A percentile compares a stretch with the other conserved stretches of the same genome.
These are phyloP conservation scores for Anagrus nilaparvatae DNA, from an alignment of 1,140 invertebrate genomes.

Conservation along the genomic window DNA sequence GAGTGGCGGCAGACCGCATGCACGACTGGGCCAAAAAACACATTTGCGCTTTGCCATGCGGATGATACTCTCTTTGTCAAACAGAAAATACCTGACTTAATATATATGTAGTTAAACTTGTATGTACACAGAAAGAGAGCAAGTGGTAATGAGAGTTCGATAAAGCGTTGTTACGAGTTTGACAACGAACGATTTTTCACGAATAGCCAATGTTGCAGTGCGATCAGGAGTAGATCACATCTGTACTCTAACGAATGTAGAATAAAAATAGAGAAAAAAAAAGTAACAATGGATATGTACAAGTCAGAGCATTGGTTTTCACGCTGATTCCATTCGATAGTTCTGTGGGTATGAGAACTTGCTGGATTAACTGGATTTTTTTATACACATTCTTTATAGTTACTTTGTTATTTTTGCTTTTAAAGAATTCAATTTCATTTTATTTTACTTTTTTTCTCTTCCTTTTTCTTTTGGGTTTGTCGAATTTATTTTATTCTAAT, in stretches of 20 bases:
- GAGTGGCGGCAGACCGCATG: conserved; percentile 39
- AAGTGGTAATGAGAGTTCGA: conserved; percentile 42
- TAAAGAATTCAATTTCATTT: too few species aligned
- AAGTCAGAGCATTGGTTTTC: background rate
- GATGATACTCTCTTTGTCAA: conserved; percentile 8
- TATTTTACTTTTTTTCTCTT: too few species aligned
- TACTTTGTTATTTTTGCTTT: too few species aligned
- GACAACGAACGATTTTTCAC: conserved; percentile 36
- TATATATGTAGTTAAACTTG: too few species aligned
- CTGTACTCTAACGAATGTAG: background rate
- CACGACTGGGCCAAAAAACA: conserved; percentile 42
- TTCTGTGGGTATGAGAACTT: too few species aligned
- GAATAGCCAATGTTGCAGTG: conserved; percentile 10
- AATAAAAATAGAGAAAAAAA: conserved; percentile 1
- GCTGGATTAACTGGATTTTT: too few species aligned
- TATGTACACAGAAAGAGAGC: conserved; percentile 1
- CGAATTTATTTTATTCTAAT: too few species aligned
- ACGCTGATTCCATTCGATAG: too few species aligned
- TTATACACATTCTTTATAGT: too few species aligned
- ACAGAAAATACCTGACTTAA: too few species aligned
- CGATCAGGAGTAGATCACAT: background rate
- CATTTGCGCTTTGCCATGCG: conserved; percentile 31
- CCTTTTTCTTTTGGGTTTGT: too few species aligned
- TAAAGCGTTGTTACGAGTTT: conserved; percentile 42
- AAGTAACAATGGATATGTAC: background rate